Base-by-base conservation (phyloP, 2,113 vertebrate genomes). In the Cynoglossus semilaevis region DNA sequence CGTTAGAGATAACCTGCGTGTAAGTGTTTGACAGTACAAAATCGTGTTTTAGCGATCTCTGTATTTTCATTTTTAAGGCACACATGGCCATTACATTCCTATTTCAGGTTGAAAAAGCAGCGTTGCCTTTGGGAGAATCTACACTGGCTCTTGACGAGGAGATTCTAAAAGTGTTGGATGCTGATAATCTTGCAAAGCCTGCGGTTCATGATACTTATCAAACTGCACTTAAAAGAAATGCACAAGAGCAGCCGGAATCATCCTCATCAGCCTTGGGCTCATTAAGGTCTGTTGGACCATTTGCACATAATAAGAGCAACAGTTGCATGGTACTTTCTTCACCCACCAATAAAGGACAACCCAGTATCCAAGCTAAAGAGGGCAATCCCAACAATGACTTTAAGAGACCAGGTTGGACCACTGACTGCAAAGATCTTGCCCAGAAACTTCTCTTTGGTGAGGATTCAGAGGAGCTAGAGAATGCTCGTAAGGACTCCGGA, bases 391-490 rank as follows among this genome's bases (percentile, higher is more conserved):
- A 15, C 22, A 50, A 6, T 37, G 63, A 64, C 9, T 8, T 51
- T 58, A 72, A 73, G 54, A 68, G 48, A 59, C 51, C 37, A n/a
- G 80, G 76, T 42, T 37, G 49, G 86, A 82, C 66, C 67, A 38
- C 50, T 12, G 76, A 85, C 34, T 84, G 85, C 60, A 88, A 72
- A 83, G 81, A 84, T 51, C 79, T 91, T 9, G 87, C 86, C 50
- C 84, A 90, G 60, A 80, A 76, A 40, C 82, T 91, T 60, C 81
- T 91, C 18, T 90, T 91, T 59, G 81, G 88, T 41, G 85, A 89
- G 70, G 83, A 85, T 40, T 77, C 38, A 7, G 80, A 75, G 48
- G 79, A 70, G 38, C 37, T 22, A 5, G 54, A 70, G 8, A 36
- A 18, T 14, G 42, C 59, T 65, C 43, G 46, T 17, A 72, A 1